Evolutionary conservation across 2,113 vertebrate species (phyloP), one percentile per base, ranked within the genome.

Genomic region (Stictonetta naevosa): DNA sequence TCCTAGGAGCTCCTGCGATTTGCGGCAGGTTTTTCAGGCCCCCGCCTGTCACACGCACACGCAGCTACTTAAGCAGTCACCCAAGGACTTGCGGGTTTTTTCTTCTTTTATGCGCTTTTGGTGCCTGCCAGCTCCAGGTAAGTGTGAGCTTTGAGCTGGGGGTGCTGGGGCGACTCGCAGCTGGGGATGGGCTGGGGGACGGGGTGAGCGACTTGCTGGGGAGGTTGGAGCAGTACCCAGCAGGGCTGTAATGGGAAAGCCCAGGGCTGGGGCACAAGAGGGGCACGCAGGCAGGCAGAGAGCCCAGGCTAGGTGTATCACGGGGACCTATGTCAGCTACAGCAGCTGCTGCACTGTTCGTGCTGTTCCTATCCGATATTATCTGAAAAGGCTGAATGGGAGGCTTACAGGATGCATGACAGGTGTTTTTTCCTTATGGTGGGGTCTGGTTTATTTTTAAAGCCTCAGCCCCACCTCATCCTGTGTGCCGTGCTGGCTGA

Each of bases 11-110:
- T 93, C 56, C 74, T 50, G 95, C 50, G 91, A 94, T 95, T 95
- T 91, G 80, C 92, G 64, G 97, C 98, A 97, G 97, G 98, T 97
- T 98, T 98, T 97, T 97, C 98, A 97, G 97, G 97, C 98, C 97
- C 93, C 89, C 72, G 97, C 97, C 91, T 86, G 97, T 97, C 91
- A 91, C 95, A 83, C 91, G 20, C 46, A 97, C 86, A 96, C 63
- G 64, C 88, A 31, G 84, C 88, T 97, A 98, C 90, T 97, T 98
- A 97, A 98, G 90, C 94, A 55, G 83, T 67, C 86, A 66, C 90
- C 69, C 56, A 3, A 66, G 82, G 88, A 83, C 67, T 90, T 44
- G 66, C 5, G 40, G 95, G 82, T 78, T 66, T 82, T 79, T 83
- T 84, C 75, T 79, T 84, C 79, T 91, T 92, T 91, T 62, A 33